Evolutionary conservation across 2,797 vertebrate species (phyloP).

Genomic region (Crocidura indochinensis): DNA sequence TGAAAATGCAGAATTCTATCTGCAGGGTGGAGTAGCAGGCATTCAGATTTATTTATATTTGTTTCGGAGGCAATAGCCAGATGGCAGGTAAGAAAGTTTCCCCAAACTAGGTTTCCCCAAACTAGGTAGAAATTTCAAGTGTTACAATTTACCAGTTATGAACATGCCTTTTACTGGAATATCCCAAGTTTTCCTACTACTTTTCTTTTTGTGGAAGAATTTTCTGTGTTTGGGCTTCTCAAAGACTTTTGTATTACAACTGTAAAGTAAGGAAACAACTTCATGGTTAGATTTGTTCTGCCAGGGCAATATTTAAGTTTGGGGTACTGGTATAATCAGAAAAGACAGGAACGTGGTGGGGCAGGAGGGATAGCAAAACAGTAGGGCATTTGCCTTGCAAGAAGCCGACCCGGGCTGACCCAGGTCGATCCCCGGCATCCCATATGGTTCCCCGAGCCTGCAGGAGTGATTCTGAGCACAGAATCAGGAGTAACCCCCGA

Average conservation of each 20-base stretch:
- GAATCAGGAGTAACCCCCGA: no score
- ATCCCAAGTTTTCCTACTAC: neutral
- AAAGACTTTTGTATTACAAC: neutral
- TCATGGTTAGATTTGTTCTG: neutral
- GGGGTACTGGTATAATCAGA: neutral
- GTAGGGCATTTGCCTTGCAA: no score
- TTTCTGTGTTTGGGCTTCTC: slow-evolving; percentile 8
- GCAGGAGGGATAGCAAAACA: neutral
- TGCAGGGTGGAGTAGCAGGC: neutral
- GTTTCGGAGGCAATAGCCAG: slow-evolving; percentile 28
- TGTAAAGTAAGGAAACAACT: slow-evolving; percentile 3
- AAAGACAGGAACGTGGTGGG: neutral
- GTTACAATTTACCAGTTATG: slow-evolving; percentile 19
- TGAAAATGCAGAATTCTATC: neutral
- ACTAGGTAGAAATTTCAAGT: neutral
- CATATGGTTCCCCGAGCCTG: no score
- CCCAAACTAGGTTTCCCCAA: neutral
- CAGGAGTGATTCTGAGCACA: no score
- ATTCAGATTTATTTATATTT: neutral
- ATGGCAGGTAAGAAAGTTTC: neutral
- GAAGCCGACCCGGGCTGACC: no score
- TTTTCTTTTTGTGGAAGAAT: slow-evolving; percentile 9
- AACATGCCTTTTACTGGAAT: neutral
- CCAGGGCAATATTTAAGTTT: slow-evolving; percentile 13
- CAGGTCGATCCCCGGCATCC: no score